phyloP scores from a whole-genome alignment of 2,113 vertebrate genomes.

The Rostratula benghalensis region DNA sequence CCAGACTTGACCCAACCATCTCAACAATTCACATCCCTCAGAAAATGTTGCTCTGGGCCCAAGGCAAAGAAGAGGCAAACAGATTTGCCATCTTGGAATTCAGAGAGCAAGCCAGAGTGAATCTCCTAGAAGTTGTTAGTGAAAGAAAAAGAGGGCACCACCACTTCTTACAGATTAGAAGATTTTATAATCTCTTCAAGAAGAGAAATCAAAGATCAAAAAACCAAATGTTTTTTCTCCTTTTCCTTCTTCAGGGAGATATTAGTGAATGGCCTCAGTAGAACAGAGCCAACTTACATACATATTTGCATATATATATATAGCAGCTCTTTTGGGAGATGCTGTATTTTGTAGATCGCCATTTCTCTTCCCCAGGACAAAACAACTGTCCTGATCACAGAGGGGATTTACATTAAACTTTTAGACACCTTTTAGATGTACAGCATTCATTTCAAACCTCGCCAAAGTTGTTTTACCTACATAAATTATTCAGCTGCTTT shows the following conservation, averaged over 20 bases:
- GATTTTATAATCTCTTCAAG: neutral
- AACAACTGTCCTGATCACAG: neutral
- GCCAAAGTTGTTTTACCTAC: neutral
- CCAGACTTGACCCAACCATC: neutral
- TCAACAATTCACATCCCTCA: neutral
- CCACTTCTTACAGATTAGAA: neutral
- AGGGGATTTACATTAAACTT: neutral
- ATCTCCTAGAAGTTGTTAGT: neutral
- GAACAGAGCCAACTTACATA: neutral
- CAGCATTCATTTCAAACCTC: neutral
- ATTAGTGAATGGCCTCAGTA: neutral
- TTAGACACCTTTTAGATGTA: neutral
- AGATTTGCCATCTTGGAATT: neutral
- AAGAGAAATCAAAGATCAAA: neutral
- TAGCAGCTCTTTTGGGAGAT: neutral
- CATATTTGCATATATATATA: too few species aligned
- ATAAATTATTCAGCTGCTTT: neutral
- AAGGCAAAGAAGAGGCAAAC: neutral
- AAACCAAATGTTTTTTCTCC: neutral
- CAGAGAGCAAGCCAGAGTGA: neutral
- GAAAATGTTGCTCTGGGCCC: neutral
- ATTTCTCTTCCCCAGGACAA: neutral
- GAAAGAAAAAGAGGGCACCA: neutral
- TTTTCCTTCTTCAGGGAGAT: neutral
- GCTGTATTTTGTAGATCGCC: neutral